Conservation (phyloP, 2,113 vertebrate genomes). For the Pantherophis guttatus region DNA sequence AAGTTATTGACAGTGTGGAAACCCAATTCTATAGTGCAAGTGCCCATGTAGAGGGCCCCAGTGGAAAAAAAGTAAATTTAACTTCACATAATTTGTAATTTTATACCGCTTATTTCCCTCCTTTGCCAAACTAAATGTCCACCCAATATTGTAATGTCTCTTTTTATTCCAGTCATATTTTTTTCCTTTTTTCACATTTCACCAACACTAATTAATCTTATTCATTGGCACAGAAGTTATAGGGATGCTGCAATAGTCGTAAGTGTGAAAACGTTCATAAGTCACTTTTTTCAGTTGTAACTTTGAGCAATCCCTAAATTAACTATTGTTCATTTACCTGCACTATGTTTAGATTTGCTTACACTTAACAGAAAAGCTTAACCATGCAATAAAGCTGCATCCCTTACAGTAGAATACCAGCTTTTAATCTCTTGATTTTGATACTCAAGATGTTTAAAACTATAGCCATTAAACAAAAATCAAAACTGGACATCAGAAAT, state of each 20-base stretch:
- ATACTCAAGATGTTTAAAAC: not conserved
- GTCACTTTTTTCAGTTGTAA: not conserved
- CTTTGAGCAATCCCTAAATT: not conserved
- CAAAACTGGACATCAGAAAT: not conserved
- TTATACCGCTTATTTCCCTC: not conserved
- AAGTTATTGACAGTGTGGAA: not conserved
- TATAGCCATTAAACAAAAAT: not conserved
- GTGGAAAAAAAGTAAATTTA: not conserved
- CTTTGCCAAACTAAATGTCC: not conserved
- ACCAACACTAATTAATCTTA: not conserved
- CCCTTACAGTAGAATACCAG: not conserved
- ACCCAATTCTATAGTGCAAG: not conserved
- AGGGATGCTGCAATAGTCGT: not conserved
- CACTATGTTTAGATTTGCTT: not conserved
- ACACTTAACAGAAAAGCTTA: not conserved
- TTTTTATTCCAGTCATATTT: not conserved
- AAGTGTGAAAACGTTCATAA: not conserved
- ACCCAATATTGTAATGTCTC: not conserved
- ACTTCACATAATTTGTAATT: not conserved
- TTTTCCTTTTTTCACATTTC: not conserved
- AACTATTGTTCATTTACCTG: not conserved
- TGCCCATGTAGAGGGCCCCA: not conserved
- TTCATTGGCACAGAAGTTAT: not conserved
- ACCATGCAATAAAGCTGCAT: not conserved
- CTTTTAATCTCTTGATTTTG: fast-evolving